Evolutionary conservation across 2,113 vertebrate genomes (phyloP).

Genomic region (Glareola pratincola): DNA sequence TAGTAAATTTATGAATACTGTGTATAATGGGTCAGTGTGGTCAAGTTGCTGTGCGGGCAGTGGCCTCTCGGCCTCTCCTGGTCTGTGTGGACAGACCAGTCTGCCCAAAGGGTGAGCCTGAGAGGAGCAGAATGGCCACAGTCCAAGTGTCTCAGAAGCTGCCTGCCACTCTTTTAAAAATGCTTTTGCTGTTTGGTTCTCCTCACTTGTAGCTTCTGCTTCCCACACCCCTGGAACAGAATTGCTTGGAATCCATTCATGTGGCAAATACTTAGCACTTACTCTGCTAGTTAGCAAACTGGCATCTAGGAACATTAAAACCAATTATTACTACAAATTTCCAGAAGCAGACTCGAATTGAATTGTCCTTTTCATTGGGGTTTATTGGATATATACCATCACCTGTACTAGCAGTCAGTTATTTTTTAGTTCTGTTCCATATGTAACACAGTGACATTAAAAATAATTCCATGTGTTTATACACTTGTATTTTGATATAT

Average conservation of each 20-base stretch:
- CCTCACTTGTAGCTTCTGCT: background rate
- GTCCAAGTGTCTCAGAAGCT: background rate
- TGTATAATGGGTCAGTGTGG: fast-evolving
- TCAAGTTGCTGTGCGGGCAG: background rate
- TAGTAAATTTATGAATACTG: background rate
- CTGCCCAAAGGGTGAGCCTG: background rate
- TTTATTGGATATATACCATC: background rate
- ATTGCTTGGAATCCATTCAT: background rate
- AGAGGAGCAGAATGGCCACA: background rate
- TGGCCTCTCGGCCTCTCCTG: fast-evolving
- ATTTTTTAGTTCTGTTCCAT: background rate
- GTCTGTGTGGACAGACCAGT: fast-evolving
- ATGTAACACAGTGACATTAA: background rate
- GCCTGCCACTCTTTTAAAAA: background rate
- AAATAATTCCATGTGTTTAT: background rate
- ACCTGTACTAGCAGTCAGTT: background rate
- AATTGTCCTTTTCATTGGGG: background rate
- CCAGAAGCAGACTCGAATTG: background rate
- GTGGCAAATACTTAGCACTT: background rate
- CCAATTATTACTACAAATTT: background rate
- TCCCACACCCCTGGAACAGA: background rate
- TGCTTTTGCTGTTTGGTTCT: background rate
- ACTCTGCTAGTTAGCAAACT: background rate
- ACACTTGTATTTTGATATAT: background rate
- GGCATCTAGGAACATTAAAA: background rate